Conservation (phyloP, 2,888 invertebrate genomes). For the Galerucella calmariensis region DNA sequence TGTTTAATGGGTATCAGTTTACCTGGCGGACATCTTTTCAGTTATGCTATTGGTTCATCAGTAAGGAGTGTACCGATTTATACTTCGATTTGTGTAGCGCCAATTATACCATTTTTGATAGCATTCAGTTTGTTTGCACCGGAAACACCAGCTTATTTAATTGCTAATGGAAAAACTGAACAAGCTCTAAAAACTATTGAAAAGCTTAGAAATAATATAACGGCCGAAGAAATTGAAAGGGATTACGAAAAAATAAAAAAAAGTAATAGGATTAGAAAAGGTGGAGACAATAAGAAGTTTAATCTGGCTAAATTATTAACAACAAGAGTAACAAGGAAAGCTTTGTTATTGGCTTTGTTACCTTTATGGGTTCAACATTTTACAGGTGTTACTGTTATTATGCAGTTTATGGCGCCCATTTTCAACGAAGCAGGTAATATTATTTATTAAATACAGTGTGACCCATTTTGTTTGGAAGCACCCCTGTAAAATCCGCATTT, state of each 20-base stretch:
- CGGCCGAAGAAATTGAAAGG: constrained; percentile 3
- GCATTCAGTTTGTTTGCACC: background rate
- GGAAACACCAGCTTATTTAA: constrained; percentile 6
- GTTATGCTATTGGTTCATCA: background rate
- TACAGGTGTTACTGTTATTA: constrained; percentile 18
- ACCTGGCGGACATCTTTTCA: constrained; percentile 5
- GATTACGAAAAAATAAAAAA: constrained; percentile 4
- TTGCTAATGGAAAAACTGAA: constrained; percentile 1
- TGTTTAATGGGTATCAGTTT: constrained; percentile 12
- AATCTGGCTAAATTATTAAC: background rate
- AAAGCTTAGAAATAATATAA: background rate
- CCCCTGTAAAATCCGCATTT: too few species aligned
- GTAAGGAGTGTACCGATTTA: constrained; percentile 2
- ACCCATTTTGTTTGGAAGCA: too few species aligned
- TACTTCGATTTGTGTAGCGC: constrained; percentile 1
- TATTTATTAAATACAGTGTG: background rate
- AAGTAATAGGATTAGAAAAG: background rate
- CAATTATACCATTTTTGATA: constrained; percentile 8
- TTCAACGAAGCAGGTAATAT: constrained; percentile 17
- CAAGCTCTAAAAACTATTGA: constrained; percentile 1
- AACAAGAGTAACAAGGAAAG: background rate
- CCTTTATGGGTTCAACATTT: constrained; percentile 7
- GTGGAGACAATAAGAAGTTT: background rate
- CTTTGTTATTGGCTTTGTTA: constrained; percentile 3
- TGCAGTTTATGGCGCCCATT: constrained; percentile 22